Evolutionary conservation across 2,113 vertebrate species (phyloP).

Genomic region (Chitala chitala): DNA sequence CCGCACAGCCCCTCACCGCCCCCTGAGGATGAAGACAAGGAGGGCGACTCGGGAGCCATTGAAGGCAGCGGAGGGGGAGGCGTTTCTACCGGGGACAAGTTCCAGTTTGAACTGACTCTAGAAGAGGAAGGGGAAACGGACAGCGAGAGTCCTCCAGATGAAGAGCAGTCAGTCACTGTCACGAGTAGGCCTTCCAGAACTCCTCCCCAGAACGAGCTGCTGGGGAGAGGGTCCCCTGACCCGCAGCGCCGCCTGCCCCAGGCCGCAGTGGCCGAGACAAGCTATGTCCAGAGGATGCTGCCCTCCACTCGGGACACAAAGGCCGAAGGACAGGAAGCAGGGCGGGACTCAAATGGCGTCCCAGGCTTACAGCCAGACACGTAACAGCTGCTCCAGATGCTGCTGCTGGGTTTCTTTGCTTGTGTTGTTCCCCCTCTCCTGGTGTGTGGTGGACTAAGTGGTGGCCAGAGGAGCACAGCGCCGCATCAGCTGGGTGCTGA

Average conservation of each 20-base stretch:
- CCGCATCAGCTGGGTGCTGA: background rate
- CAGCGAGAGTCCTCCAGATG: conserved; percentile 60
- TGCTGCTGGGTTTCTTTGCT: conserved; percentile 33
- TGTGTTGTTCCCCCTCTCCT: conserved; percentile 38
- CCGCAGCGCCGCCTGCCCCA: conserved; percentile 30
- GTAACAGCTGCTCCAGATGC: conserved; percentile 44
- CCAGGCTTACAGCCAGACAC: conserved; percentile 51
- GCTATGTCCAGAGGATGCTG: conserved; percentile 47
- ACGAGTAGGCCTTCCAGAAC: conserved; percentile 32
- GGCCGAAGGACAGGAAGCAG: conserved; percentile 46
- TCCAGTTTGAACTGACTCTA: conserved; percentile 76
- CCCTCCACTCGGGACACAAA: conserved; percentile 42
- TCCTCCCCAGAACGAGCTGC: conserved; percentile 26
- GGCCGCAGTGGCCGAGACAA: background rate
- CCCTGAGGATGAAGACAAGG: conserved; percentile 25
- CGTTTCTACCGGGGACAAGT: conserved; percentile 56
- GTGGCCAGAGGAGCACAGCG: conserved; percentile 12
- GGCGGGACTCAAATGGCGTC: conserved; percentile 38
- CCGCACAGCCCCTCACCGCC: conserved; percentile 70
- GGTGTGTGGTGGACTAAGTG: background rate
- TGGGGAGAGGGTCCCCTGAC: conserved; percentile 17
- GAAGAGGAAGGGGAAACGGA: conserved; percentile 73
- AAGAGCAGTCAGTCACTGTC: conserved; percentile 45
- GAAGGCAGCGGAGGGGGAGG: conserved; percentile 45
- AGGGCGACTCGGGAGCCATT: conserved; percentile 27